Base-by-base conservation (phyloP, 2,888 invertebrate species). In the Zonitis immaculata region DNA sequence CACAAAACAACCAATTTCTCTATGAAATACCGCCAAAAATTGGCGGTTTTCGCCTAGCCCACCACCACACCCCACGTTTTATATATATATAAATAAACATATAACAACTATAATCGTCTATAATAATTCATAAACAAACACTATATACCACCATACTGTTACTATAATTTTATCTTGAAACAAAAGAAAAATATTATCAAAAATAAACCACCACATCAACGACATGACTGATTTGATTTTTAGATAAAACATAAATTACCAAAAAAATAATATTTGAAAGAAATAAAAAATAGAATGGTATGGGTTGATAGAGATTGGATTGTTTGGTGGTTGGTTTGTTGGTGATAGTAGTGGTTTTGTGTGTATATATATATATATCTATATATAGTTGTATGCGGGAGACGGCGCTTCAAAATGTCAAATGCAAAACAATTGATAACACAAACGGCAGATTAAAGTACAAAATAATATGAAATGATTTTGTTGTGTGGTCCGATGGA, bases 21-120 rank as follows among this genome's bases (percentile, higher is more conserved):
- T 58, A 59, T 57, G 54, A 57, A 59, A 60, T 58, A 59, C 60
- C 35, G 56, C 56, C 62, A 57, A 62, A 62, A 62, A 57, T 51
- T 57, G 49, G 54, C 49, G 53, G 51, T 57, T 42, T 46, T 11
- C 22, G n/a, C 11, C n/a, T 7, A 43, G n/a, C 20, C 43, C n/a
- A 43, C 43, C 25, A 9, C 43, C 43, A 30, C 12, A 12, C 28
- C n/a, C 27, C 9, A 30, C 12, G n/a, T n/a, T n/a, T n/a, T n/a
- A n/a, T n/a, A n/a, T n/a, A n/a, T n/a, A n/a, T n/a, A n/a, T n/a
- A n/a, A n/a, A n/a, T n/a, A n/a, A n/a, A n/a, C n/a, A n/a, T n/a
- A n/a, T n/a, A n/a, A n/a, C n/a, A n/a, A 30, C 12, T 30, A 30
- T 30, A 3, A 30, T 30, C 12, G n/a, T 28, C 11, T 28, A 28